Percentiles rank a stretch among this genome's conserved stretches.
phyloP scores from a whole-genome alignment of 2,113 vertebrate species.

The Anarhynchus alexandrinus region DNA sequence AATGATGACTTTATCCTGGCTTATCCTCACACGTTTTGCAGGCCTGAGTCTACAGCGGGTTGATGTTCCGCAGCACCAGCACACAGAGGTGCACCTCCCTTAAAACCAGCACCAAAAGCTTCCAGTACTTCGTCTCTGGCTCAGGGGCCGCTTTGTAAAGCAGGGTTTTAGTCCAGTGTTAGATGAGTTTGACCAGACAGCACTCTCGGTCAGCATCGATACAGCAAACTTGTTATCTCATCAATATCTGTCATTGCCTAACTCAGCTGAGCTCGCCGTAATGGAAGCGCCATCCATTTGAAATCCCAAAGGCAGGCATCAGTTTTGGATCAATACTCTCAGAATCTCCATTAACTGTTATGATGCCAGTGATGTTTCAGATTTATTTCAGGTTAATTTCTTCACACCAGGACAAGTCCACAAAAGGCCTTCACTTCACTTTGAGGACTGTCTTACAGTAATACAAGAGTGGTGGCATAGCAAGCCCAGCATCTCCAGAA shows the following conservation, averaged over 20 bases:
- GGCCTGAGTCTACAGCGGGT: fast-evolving
- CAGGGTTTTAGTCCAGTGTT: neutral
- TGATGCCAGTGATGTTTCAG: neutral
- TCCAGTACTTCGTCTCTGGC: neutral
- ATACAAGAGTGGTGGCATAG: fast-evolving
- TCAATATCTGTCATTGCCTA: neutral
- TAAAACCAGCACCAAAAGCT: neutral
- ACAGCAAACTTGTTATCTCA: slow-evolving; percentile 40
- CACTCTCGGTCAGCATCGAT: neutral
- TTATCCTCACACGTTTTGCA: neutral
- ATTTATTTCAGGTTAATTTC: neutral
- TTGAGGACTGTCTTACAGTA: neutral
- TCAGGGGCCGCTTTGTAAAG: neutral
- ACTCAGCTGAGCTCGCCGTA: neutral
- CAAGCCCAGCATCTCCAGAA: neutral
- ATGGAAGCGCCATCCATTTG: slow-evolving; percentile 30
- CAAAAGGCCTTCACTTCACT: neutral
- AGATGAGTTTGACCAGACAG: neutral
- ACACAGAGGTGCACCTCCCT: neutral
- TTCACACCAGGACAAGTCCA: neutral
- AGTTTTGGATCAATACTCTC: slow-evolving; percentile 22
- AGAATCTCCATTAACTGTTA: neutral
- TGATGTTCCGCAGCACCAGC: neutral
- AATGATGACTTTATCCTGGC: neutral
- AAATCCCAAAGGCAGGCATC: slow-evolving; percentile 16